phyloP scores from a whole-genome alignment of 2,113 vertebrate genomes.

The Piaya cayana region DNA sequence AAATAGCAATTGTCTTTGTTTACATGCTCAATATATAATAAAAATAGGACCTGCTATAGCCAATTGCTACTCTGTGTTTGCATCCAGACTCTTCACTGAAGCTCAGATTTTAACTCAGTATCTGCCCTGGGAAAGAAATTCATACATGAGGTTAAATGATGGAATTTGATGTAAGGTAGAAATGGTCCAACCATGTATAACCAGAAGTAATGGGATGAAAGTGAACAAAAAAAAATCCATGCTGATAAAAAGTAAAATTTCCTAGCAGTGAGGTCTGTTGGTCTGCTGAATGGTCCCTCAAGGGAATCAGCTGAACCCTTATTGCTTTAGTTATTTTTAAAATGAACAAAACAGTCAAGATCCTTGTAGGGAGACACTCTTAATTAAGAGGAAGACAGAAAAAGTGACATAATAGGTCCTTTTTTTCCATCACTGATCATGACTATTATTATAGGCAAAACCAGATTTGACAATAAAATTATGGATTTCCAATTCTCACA shows the following conservation, averaged over 20 bases:
- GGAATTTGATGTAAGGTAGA: slow-evolving; percentile 22
- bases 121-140: slow-evolving; percentile 9
- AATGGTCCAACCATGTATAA: not conserved
- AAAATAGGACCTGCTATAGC: not conserved
- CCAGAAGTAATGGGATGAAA: slow-evolving; percentile 7
- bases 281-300: slow-evolving; percentile 19
- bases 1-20: slow-evolving; percentile 17
- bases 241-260: slow-evolving; percentile 53
- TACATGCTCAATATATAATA: not conserved
- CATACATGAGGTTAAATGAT: not conserved
- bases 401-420: slow-evolving; percentile 24
- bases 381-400: slow-evolving; percentile 56
- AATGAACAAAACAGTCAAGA: slow-evolving; percentile 49
- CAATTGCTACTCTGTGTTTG: not conserved
- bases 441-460: slow-evolving; percentile 30
- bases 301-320: not conserved
- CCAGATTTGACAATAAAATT: slow-evolving; percentile 37
- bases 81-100: slow-evolving; percentile 9
- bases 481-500: slow-evolving; percentile 49
- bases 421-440: slow-evolving; percentile 11
- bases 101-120: not conserved
- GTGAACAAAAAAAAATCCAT: slow-evolving; percentile 32
- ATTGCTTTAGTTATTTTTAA: slow-evolving; percentile 53
- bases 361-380: slow-evolving; percentile 28
- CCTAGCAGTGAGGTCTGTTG: slow-evolving; percentile 19